Base-by-base conservation (phyloP, 2,113 vertebrate species). In the Megalops atlanticus region DNA sequence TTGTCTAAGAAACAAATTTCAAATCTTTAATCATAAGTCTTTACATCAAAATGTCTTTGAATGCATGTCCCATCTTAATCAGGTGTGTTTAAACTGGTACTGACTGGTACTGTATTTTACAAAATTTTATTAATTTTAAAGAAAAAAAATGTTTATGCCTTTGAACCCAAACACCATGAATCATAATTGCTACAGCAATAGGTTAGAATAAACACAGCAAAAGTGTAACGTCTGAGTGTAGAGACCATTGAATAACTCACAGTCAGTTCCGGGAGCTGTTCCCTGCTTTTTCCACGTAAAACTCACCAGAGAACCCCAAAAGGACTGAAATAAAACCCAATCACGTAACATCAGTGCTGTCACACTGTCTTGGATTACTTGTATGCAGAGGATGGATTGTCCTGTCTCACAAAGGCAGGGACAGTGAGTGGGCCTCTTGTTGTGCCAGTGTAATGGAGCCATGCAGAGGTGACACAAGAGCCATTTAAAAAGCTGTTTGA, bases 391-490 rank as follows among this genome's bases (percentile, higher is more conserved):
- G 91, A 92, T 83, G 86, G 86, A 88, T 89, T 81, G 89, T 89
- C 87, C 85, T 85, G 85, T 80, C 85, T 83, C 77, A 76, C 35
- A 81, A 77, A 40, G n/a, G 40, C 83, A 73, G 45, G 76, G 54
- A 87, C 84, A 86, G 80, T 88, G 82, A 71, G 69, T 8, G 88
- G 84, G 79, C 83, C 69, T 82, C 79, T 81, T 85, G 77, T 80
- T 83, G 88, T 90, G 85, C 89, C 84, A 85, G 83, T 89, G 74
- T 91, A 86, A 85, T 85, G 89, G 83, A 84, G 79, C 83, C 90
- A 86, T 83, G 89, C 87, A 88, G 89, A 82, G 92, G 86, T 89
- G 86, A 89, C 87, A 84, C 85, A 80, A 85, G 81, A 82, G 81
- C 43, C 82, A 70, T 80, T 79, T 81, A 86, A 88, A 80, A 45